A percentile compares a stretch with the other conserved stretches of the same genome.
phyloP scores from a whole-genome alignment of 2,113 vertebrate species.

The Brachionichthys hirsutus region DNA sequence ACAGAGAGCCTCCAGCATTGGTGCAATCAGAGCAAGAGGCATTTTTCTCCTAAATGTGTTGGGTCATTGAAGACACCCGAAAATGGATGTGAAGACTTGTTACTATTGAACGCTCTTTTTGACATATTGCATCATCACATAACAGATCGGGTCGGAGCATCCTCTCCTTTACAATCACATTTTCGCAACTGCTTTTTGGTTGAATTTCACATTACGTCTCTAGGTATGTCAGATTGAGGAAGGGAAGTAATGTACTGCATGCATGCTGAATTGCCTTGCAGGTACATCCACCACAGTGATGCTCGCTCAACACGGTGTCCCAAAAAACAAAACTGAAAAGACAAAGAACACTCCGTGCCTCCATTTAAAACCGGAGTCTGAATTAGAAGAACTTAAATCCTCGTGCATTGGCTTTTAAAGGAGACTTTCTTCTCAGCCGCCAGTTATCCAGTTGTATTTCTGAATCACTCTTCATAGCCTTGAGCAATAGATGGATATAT shows the following conservation, averaged over 20 bases:
- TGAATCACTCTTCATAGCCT: too few species aligned
- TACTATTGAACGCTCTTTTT: constrained; percentile 32
- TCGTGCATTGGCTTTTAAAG: too few species aligned
- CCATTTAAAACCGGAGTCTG: background rate
- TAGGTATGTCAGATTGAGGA: background rate
- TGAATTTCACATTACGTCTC: background rate
- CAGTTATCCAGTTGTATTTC: background rate
- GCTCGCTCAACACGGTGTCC: background rate
- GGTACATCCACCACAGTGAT: background rate
- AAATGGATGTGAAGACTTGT: constrained; percentile 49
- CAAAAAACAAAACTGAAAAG: background rate
- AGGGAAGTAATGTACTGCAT: background rate
- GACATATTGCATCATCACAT: constrained; percentile 46
- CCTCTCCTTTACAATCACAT: constrained; percentile 2
- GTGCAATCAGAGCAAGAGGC: constrained; percentile 41
- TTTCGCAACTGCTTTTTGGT: constrained; percentile 16
- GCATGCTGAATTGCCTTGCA: background rate
- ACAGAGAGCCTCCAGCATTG: constrained; percentile 13
- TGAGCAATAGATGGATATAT: too few species aligned
- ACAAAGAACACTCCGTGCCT: background rate
- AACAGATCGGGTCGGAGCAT: constrained; percentile 17
- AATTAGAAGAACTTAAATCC: background rate
- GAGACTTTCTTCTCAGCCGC: background rate
- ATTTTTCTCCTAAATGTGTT: constrained; percentile 49
- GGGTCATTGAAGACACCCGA: constrained; percentile 42